These are phyloP conservation scores for Hydropsyche tenuis DNA, from an alignment of 1,140 invertebrate genomes.

Conservation along the genomic window DNA sequence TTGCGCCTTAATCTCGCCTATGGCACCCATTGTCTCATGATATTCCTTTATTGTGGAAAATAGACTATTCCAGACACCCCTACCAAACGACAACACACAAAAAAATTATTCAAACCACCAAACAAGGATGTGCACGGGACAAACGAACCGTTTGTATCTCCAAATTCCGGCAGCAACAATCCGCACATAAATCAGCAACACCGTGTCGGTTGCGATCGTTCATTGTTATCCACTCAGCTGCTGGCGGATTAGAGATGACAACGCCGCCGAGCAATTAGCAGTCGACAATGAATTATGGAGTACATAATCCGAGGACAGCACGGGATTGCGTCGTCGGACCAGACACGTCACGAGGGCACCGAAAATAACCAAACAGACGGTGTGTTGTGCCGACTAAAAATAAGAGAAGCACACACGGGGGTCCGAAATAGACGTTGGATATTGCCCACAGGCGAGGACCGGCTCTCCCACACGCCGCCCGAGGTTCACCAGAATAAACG, in stretches of 20 bases:
- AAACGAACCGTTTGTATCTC: no score
- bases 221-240: conserved; percentile 17
- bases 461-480: not conserved
- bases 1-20: no score
- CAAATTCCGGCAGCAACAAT: not conserved
- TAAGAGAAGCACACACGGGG: not conserved
- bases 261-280: conserved; percentile 12
- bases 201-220: not conserved
- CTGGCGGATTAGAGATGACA: conserved; percentile 2
- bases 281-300: conserved; percentile 8
- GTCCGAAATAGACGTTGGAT: conserved; percentile 2
- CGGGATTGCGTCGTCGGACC: no score
- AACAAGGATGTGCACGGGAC: no score
- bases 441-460: not conserved
- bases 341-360: not conserved
- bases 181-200: not conserved
- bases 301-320: not conserved
- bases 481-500: conserved; percentile 12
- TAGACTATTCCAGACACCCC: no score
- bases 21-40: no score
- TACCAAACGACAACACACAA: no score
- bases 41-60: no score
- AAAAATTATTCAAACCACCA: no score
- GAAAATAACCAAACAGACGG: not conserved
- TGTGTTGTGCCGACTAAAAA: not conserved